A percentile compares a stretch with the other conserved stretches of the same genome.
phyloP scores from a whole-genome alignment of 2,797 vertebrate species.

The Acrossocheilus fasciatus region DNA sequence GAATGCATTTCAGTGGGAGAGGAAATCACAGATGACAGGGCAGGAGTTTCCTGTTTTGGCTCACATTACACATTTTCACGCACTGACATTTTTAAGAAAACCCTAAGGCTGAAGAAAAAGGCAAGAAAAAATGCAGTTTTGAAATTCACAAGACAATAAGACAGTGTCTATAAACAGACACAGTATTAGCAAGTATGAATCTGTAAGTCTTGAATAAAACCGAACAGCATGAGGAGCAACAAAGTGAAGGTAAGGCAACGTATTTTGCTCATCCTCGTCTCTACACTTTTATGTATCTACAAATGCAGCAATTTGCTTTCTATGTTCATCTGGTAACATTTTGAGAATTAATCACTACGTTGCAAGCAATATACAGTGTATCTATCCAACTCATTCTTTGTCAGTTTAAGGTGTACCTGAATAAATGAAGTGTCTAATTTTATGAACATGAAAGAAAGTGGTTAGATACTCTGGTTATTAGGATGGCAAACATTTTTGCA shows the following conservation, averaged over 20 bases:
- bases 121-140: neutral
- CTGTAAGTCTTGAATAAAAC: neutral
- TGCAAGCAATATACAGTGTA: neutral
- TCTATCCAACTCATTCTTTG: neutral
- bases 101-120: neutral
- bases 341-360: neutral
- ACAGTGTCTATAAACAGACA: neutral
- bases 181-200: neutral
- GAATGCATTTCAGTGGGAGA: slow-evolving; percentile 37
- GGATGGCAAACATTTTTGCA: neutral
- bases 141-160: neutral
- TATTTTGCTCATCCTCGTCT: slow-evolving; percentile 3
- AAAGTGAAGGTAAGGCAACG: neutral
- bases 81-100: slow-evolving; percentile 14
- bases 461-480: neutral
- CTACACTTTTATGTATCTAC: neutral
- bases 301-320: neutral
- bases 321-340: neutral
- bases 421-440: neutral
- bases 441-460: neutral
- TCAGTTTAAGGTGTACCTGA: neutral
- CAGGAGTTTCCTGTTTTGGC: neutral
- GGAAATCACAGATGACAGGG: neutral
- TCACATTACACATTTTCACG: neutral
- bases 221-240: neutral